Conservation (phyloP, 1,140 invertebrate genomes). For the Gryon sp. region DNA sequence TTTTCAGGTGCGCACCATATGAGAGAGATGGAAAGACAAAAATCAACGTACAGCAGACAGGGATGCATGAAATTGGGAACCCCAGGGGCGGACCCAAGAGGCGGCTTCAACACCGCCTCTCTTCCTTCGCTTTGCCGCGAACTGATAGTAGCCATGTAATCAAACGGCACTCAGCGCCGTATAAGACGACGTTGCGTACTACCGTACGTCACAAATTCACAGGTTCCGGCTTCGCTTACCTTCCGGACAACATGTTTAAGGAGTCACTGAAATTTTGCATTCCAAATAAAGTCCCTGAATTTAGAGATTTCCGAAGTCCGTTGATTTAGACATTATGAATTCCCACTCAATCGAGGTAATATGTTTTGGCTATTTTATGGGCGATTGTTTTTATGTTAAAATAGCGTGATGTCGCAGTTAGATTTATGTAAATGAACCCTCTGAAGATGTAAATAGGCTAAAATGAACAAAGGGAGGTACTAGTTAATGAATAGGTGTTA, state of each 20-base stretch:
- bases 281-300: too few species aligned
- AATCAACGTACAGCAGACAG: slow-evolving; percentile 10
- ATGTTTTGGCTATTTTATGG: too few species aligned
- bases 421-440: too few species aligned
- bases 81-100: slow-evolving; percentile 66
- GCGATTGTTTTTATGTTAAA: too few species aligned
- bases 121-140: slow-evolving; percentile 48
- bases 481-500: too few species aligned
- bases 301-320: too few species aligned
- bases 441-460: too few species aligned
- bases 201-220: slow-evolving; percentile 48
- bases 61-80: slow-evolving; percentile 56
- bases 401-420: too few species aligned
- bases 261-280: slow-evolving; percentile 31
- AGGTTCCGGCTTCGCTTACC: slow-evolving; percentile 21
- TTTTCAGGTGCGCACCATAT: slow-evolving; percentile 49
- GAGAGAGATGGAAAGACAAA: slow-evolving; percentile 30
- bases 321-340: slow-evolving; percentile 1
- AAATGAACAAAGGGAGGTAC: too few species aligned
- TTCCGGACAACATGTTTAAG: slow-evolving; percentile 35
- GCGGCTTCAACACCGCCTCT: slow-evolving; percentile 66
- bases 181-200: slow-evolving; percentile 44
- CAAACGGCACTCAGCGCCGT: slow-evolving; percentile 57
- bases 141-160: slow-evolving; percentile 67
- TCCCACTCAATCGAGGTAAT: too few species aligned